phyloP scores from a whole-genome alignment of 2,888 invertebrate species.

The Heliconius aoede region DNA sequence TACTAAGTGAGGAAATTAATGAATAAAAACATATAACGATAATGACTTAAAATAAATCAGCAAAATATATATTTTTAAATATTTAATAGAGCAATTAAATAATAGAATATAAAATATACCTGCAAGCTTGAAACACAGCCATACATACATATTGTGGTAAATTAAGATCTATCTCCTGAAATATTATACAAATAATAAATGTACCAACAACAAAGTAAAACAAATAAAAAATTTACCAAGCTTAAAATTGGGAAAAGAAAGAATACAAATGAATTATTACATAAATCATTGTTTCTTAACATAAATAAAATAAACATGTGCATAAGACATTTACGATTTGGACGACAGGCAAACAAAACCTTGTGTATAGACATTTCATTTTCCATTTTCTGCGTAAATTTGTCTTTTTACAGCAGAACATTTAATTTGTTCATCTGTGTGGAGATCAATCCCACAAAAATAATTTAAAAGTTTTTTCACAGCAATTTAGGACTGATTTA shows the following conservation, averaged over 20 bases:
- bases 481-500: too few species aligned
- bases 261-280: background rate
- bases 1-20: too few species aligned
- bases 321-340: background rate
- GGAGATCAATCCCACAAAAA: too few species aligned
- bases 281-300: too few species aligned
- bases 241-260: background rate
- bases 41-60: background rate
- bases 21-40: background rate
- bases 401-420: too few species aligned
- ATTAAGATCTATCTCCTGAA: conserved; percentile 78
- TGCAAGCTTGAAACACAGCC: conserved; percentile 86
- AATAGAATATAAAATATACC: conserved; percentile 60
- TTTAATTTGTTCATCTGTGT: too few species aligned
- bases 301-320: background rate
- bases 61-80: too few species aligned
- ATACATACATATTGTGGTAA: conserved; percentile 87
- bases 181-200: conserved; percentile 31
- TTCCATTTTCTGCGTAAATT: too few species aligned
- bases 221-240: background rate
- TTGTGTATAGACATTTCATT: too few species aligned
- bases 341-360: too few species aligned
- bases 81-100: background rate
- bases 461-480: too few species aligned
- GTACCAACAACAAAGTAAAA: background rate